Percentiles rank a stretch among this genome's conserved stretches.
Conservation (phyloP, 2,797 vertebrate species). For the Petrocephalus schoutedeni region DNA sequence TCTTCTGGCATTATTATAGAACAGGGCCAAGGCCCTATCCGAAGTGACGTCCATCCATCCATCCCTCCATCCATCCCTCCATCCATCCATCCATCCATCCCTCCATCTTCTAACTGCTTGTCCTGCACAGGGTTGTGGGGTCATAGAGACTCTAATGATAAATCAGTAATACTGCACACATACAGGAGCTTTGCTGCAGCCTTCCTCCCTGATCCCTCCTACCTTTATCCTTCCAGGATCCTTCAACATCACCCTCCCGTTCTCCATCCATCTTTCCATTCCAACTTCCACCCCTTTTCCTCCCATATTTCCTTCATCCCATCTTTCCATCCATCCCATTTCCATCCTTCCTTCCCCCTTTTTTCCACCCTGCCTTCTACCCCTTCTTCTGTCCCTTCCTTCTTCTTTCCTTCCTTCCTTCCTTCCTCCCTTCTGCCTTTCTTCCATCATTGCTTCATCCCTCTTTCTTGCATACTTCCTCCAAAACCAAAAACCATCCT, state of each 20-base stretch:
- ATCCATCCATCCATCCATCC: background rate
- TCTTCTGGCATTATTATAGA: background rate
- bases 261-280: background rate
- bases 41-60: background rate
- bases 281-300: background rate
- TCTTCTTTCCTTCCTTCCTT: background rate
- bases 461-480: background rate
- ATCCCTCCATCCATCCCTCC: background rate
- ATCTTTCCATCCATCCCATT: background rate
- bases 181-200: background rate
- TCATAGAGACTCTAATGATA: background rate
- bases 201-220: background rate
- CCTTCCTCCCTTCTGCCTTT: background rate
- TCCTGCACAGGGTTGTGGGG: background rate
- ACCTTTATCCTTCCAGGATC: background rate
- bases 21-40: background rate
- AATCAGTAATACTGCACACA: background rate
- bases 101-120: background rate
- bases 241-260: background rate
- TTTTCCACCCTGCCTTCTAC: background rate
- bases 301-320: background rate
- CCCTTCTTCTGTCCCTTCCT: background rate
- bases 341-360: background rate
- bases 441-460: background rate
- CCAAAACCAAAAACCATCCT: background rate